Percentiles rank a stretch among this genome's conserved stretches.
These are phyloP conservation scores for Paradisaea rubra DNA, from an alignment of 2,113 vertebrate genomes.

Conservation along the genomic window DNA sequence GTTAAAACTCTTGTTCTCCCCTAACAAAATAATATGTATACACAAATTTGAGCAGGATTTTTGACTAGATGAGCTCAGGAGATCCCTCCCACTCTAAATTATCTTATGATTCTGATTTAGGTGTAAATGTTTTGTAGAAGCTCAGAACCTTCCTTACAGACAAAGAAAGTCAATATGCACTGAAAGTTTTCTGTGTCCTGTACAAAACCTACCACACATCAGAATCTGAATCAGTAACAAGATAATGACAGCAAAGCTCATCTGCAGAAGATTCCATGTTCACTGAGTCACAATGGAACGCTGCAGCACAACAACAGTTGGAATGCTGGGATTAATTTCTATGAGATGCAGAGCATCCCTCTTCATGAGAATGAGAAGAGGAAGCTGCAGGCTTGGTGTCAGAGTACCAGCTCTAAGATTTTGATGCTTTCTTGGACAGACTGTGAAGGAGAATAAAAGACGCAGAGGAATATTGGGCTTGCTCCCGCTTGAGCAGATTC, in stretches of 20 bases:
- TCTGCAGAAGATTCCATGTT: conserved; percentile 61
- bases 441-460: background rate
- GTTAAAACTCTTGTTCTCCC: background rate
- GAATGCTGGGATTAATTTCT: conserved; percentile 61
- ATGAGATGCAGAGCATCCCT: conserved; percentile 20
- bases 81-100: background rate
- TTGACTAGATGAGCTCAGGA: background rate
- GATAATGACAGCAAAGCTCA: conserved; percentile 44
- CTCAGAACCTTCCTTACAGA: background rate
- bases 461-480: background rate
- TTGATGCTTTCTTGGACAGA: background rate
- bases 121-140: background rate
- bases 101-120: background rate
- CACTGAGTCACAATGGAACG: conserved; percentile 57
- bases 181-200: background rate
- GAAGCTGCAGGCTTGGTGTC: background rate
- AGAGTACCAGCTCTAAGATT: background rate
- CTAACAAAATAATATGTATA: background rate
- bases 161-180: background rate
- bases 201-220: conserved; percentile 17
- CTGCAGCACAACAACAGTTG: conserved; percentile 21
- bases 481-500: background rate
- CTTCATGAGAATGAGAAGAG: background rate
- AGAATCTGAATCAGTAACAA: conserved; percentile 16
- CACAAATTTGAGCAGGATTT: background rate